Evolutionary conservation across 2,888 invertebrate genomes (phyloP).

Genomic region (Catotricha subobsoleta): DNA sequence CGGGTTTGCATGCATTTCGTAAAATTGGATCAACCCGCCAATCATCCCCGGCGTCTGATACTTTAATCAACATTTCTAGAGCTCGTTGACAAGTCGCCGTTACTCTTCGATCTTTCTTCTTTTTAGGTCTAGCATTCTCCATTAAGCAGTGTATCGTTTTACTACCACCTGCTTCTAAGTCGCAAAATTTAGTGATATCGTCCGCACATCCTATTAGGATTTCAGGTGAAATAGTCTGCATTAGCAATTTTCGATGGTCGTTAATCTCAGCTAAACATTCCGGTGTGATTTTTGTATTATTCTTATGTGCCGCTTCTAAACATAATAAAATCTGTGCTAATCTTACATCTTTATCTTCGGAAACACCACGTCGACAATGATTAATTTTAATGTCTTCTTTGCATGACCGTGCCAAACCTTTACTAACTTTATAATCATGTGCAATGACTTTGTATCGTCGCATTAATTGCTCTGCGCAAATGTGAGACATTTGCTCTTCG

Average conservation of each 20-base stretch:
- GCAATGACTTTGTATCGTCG: slow-evolving; percentile 75
- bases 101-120: slow-evolving; percentile 45
- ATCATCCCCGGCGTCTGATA: slow-evolving; percentile 85
- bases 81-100: slow-evolving; percentile 55
- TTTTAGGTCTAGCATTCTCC: slow-evolving; percentile 58
- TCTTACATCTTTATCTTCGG: slow-evolving; percentile 65
- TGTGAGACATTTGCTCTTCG: slow-evolving; percentile 42
- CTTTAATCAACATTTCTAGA: slow-evolving; percentile 61
- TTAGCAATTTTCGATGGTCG: slow-evolving; percentile 74
- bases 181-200: slow-evolving; percentile 65
- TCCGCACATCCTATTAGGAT: slow-evolving; percentile 70
- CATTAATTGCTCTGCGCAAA: slow-evolving; percentile 67
- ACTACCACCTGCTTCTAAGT: slow-evolving; percentile 53
- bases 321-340: slow-evolving; percentile 84
- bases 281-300: slow-evolving; percentile 50
- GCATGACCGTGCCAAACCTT: slow-evolving; percentile 74
- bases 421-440: slow-evolving; percentile 78
- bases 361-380: slow-evolving; percentile 66
- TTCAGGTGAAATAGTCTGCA: slow-evolving; percentile 86
- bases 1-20: slow-evolving; percentile 66
- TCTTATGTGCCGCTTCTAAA: slow-evolving; percentile 58
- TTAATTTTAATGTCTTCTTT: slow-evolving; percentile 73
- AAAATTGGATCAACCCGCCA: slow-evolving; percentile 89
- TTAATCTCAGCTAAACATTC: slow-evolving; percentile 80
- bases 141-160: slow-evolving; percentile 91